Percentiles rank a stretch among this genome's conserved stretches.
phyloP scores from a whole-genome alignment of 2,797 vertebrate genomes.

The Malurus splendens region DNA sequence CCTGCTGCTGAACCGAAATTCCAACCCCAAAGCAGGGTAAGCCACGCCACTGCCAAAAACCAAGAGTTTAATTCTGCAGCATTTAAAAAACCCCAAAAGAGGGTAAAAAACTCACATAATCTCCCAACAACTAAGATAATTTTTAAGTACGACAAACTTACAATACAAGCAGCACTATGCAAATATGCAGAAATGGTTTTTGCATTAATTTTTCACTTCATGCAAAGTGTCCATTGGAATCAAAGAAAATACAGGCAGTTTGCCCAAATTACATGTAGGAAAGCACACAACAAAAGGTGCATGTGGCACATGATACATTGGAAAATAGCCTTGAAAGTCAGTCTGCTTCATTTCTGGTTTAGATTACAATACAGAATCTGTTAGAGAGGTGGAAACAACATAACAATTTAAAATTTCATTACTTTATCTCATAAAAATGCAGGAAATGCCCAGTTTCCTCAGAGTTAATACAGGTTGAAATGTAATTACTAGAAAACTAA shows the following conservation, averaged over 20 bases:
- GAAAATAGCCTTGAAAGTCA: not conserved
- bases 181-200: not conserved
- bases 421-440: not conserved
- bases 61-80: not conserved
- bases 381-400: not conserved
- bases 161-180: not conserved
- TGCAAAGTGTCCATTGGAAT: not conserved
- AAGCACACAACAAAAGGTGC: not conserved
- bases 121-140: not conserved
- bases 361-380: not conserved
- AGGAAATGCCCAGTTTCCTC: not conserved
- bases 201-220: not conserved
- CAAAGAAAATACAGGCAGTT: not conserved
- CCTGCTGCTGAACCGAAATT: not conserved
- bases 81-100: not conserved
- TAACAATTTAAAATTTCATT: not conserved
- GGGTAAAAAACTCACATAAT: not conserved
- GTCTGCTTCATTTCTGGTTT: not conserved
- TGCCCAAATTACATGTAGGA: not conserved
- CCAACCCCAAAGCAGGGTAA: not conserved
- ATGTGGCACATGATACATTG: not conserved
- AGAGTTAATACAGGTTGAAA: not conserved
- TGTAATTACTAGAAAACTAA: not conserved
- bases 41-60: not conserved
- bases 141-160: not conserved